These are phyloP conservation scores for Diaphora mendica DNA, from an alignment of 2,888 invertebrate species.

Conservation along the genomic window DNA sequence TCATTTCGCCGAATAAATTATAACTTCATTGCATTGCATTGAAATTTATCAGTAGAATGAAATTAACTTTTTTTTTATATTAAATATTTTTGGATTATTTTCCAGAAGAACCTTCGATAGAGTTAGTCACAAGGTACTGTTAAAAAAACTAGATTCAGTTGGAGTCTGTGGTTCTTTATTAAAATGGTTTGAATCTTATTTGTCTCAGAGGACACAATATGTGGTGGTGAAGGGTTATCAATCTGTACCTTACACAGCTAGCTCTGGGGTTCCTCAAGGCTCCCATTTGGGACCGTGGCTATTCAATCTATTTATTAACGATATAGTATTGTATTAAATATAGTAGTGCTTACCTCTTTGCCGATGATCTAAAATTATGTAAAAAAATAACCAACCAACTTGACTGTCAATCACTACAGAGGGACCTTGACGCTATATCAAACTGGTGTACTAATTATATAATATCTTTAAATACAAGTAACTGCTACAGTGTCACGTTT, in stretches of 20 bases:
- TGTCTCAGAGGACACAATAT: background rate
- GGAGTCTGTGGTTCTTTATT: background rate
- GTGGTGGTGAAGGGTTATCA: background rate
- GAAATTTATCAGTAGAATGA: too few species aligned
- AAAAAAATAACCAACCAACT: background rate
- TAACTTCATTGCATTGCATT: too few species aligned
- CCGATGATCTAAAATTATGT: conserved; percentile 13
- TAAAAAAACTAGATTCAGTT: conserved; percentile 7
- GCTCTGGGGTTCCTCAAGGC: background rate
- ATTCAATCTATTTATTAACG: conserved; percentile 13
- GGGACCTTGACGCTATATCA: too few species aligned
- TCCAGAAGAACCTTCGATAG: background rate
- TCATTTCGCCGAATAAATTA: too few species aligned
- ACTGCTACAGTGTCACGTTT: too few species aligned
- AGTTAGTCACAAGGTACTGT: conserved; percentile 4
- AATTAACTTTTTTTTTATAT: too few species aligned
- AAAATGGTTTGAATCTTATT: too few species aligned
- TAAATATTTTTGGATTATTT: too few species aligned
- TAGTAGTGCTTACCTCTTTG: conserved; percentile 10
- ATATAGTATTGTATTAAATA: conserved; percentile 7
- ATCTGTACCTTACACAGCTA: background rate
- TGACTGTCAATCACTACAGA: too few species aligned
- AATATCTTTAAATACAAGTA: too few species aligned
- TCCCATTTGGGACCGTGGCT: conserved; percentile 12
- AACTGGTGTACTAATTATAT: too few species aligned